Evolutionary conservation across 92 coral and sea anemone genomes (phyloP).

Genomic region (Porites rus): DNA sequence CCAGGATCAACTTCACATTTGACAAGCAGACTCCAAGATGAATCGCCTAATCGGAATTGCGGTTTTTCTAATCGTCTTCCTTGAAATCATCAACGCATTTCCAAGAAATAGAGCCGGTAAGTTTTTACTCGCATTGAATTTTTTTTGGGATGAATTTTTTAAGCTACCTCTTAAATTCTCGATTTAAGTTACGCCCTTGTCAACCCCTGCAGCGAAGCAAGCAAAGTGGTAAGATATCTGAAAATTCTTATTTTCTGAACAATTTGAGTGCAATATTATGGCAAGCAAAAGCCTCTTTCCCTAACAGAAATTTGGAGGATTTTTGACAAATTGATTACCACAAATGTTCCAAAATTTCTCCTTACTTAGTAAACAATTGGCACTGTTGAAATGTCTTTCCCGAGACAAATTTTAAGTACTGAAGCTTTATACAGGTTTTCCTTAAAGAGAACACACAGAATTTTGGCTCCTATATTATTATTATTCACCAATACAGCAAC

Average conservation of each 20-base stretch:
- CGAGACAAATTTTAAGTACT: background rate
- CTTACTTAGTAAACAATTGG: background rate
- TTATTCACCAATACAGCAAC: no score
- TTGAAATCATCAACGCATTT: constrained; percentile 32
- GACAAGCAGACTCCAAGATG: constrained; percentile 20
- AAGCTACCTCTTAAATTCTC: background rate
- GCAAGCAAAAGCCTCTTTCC: background rate
- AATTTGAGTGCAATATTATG: background rate
- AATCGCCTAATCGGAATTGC: constrained; percentile 4
- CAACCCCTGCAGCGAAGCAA: background rate
- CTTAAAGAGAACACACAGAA: no score
- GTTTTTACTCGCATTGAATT: background rate
- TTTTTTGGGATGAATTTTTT: background rate
- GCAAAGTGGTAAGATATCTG: background rate
- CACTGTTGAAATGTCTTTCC: background rate
- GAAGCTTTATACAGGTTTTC: no score
- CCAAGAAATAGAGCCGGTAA: constrained; percentile 25
- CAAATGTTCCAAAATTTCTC: background rate
- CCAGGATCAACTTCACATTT: background rate
- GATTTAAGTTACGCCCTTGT: background rate
- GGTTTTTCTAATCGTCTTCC: constrained; percentile 3
- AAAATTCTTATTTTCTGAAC: background rate
- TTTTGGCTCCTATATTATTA: no score
- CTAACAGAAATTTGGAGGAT: background rate
- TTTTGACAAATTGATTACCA: background rate